Conservation (phyloP, 2,113 vertebrate genomes). For the Clarias batrachus region DNA sequence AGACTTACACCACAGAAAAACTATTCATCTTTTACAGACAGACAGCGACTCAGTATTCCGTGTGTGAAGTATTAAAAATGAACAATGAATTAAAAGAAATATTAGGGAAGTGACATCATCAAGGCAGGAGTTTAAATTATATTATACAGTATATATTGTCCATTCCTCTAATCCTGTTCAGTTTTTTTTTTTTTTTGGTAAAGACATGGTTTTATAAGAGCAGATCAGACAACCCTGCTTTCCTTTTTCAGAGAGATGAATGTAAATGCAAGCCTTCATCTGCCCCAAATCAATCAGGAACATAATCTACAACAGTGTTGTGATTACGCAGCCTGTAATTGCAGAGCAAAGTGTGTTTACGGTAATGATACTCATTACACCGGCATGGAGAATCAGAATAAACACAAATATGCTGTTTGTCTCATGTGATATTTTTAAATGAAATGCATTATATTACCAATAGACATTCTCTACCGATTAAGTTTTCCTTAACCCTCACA, state of each 20-base stretch:
- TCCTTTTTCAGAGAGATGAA: background rate
- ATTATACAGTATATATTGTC: background rate
- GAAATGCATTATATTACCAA: background rate
- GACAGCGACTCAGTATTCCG: background rate
- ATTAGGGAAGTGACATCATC: slow-evolving; percentile 8
- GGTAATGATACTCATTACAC: slow-evolving; percentile 24
- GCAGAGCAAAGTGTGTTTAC: slow-evolving; percentile 25
- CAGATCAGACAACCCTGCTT: background rate
- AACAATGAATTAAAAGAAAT: slow-evolving; percentile 3
- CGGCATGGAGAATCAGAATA: slow-evolving; percentile 20
- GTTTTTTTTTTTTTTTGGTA: no score
- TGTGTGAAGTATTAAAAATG: background rate
- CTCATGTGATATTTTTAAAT: slow-evolving; percentile 2
- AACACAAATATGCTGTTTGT: background rate
- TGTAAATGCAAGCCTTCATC: background rate
- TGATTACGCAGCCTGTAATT: slow-evolving; percentile 21
- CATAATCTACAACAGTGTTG: slow-evolving; percentile 19
- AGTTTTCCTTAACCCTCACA: background rate
- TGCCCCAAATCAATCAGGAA: background rate
- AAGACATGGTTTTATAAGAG: background rate
- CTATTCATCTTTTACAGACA: background rate
- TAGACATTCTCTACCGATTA: background rate
- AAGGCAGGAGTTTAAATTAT: background rate
- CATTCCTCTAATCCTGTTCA: background rate
- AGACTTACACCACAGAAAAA: slow-evolving; percentile 14